Evolutionary conservation across 1,140 invertebrate genomes (phyloP).

Genomic region (Helicoverpa zea): DNA sequence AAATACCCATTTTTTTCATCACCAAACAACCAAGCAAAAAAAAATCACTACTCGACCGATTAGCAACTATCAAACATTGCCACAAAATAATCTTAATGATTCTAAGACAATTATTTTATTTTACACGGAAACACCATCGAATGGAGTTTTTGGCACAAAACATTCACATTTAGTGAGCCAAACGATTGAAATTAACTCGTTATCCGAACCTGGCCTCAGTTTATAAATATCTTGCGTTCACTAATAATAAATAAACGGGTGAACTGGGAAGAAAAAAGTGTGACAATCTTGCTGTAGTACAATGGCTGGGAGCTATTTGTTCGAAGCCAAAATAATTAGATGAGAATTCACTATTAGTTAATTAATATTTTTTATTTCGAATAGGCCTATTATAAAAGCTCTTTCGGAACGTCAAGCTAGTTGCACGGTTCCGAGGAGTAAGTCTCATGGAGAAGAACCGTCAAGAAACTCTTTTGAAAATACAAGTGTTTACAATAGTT

Average conservation of each 20-base stretch:
- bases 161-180: constrained; percentile 10
- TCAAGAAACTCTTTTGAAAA: no score
- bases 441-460: no score
- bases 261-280: constrained; percentile 9
- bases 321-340: no score
- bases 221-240: constrained; percentile 1
- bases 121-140: not conserved
- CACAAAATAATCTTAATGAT: not conserved
- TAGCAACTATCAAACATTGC: not conserved
- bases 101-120: constrained; percentile 24
- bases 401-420: no score
- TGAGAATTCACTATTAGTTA: no score
- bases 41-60: not conserved
- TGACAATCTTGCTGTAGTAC: not conserved
- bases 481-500: no score
- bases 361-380: no score
- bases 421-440: no score
- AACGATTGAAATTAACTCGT: constrained; percentile 26
- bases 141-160: constrained; percentile 22
- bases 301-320: no score
- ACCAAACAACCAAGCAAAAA: not conserved
- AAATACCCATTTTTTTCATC: not conserved
- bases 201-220: constrained; percentile 3
- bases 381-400: no score
- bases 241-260: constrained; percentile 5